Percentiles rank a stretch among this genome's conserved stretches.
phyloP scores from a whole-genome alignment of 2,113 vertebrate species.

The Gallinago jamesoni region DNA sequence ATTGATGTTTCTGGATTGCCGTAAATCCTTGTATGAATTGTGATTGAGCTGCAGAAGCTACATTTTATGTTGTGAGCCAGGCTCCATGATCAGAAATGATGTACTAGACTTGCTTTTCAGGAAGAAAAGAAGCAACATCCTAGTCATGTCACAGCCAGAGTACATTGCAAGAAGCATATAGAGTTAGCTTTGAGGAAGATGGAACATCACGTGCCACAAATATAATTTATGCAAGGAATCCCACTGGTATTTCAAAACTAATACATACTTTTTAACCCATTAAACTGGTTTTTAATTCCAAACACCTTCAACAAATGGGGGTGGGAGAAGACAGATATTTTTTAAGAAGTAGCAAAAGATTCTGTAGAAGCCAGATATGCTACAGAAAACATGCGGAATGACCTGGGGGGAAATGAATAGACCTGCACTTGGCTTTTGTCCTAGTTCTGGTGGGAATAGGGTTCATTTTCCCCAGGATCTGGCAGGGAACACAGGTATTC shows the following conservation, averaged over 20 bases:
- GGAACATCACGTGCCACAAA: neutral
- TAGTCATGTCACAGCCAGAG: neutral
- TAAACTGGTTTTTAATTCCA: neutral
- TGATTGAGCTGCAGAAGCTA: neutral
- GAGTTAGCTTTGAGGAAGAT: neutral
- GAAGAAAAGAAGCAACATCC: neutral
- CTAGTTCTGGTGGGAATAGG: neutral
- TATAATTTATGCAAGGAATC: neutral
- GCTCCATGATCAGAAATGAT: neutral
- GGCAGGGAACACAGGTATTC: neutral
- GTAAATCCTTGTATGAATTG: neutral
- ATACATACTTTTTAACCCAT: neutral
- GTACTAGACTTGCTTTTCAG: neutral
- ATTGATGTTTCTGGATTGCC: neutral
- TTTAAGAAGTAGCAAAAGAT: neutral
- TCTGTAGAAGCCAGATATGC: neutral
- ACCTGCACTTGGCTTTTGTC: neutral
- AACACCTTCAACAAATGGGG: neutral
- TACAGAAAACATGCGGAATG: neutral
- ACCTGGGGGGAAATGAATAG: neutral
- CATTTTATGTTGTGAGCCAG: neutral
- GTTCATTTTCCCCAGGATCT: neutral
- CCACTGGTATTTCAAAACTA: neutral
- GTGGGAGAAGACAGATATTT: neutral
- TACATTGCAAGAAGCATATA: neutral